A percentile compares a stretch with the other conserved stretches of the same genome.
Conservation (phyloP, 2,888 invertebrate genomes). For the Alloscopus bannaensis region DNA sequence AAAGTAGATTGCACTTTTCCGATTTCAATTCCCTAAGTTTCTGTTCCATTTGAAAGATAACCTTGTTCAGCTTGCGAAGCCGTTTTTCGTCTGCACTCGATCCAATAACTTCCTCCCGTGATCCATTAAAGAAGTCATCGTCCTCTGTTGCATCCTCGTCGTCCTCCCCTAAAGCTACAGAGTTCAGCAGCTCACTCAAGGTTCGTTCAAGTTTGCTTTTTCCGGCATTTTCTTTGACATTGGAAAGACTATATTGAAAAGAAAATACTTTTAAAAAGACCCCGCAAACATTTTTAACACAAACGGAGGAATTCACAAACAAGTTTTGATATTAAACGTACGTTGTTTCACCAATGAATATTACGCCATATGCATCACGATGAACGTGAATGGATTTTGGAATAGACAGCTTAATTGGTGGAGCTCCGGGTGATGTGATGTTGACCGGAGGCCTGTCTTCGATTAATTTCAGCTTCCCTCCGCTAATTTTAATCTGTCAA, state of each 20-base stretch:
- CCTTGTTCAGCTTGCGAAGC: constrained; percentile 48
- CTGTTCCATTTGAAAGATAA: constrained; percentile 55
- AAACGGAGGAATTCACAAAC: too few relatives aligned
- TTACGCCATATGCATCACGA: constrained; percentile 85
- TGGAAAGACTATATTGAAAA: constrained; percentile 19
- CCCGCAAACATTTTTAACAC: too few relatives aligned
- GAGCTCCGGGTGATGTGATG: constrained; percentile 88
- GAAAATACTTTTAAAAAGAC: too few relatives aligned
- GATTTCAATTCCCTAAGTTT: constrained; percentile 55
- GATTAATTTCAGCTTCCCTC: constrained; percentile 84
- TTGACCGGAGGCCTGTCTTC: constrained; percentile 90
- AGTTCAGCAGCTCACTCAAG: constrained; percentile 41
- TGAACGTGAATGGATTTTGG: constrained; percentile 81
- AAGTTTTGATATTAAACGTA: constrained; percentile 6
- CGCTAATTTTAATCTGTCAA: constrained; percentile 78
- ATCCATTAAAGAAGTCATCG: constrained; percentile 9
- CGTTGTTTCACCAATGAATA: constrained; percentile 79
- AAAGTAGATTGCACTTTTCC: constrained; percentile 61
- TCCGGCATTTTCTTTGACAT: constrained; percentile 25
- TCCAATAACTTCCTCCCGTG: constrained; percentile 2
- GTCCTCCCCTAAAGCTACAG: constrained; percentile 40
- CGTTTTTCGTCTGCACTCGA: constrained; percentile 33
- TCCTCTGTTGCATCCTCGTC: constrained; percentile 52
- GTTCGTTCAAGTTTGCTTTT: constrained; percentile 1
- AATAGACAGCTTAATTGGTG: constrained; percentile 86